Evolutionary conservation across 2,888 invertebrate genomes (phyloP).

Genomic region (Stratiomys singularior): DNA sequence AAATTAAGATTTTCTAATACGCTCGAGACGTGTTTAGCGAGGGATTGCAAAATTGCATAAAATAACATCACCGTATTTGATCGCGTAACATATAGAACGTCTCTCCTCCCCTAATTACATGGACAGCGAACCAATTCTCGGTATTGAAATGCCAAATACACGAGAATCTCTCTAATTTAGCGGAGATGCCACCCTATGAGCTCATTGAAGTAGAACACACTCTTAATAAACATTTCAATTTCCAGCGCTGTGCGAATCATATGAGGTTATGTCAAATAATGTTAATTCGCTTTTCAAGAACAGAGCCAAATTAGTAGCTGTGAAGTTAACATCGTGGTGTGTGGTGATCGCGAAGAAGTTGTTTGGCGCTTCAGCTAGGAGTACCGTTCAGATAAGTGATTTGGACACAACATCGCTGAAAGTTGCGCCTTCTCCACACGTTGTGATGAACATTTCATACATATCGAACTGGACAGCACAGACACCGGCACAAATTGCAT

Average conservation of each 20-base stretch:
- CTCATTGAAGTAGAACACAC: too few relatives aligned
- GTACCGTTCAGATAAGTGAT: not conserved
- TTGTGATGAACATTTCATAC: constrained; percentile 22
- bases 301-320: constrained; percentile 2
- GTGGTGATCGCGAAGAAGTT: not conserved
- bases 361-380: not conserved
- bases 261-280: constrained; percentile 27
- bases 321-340: not conserved
- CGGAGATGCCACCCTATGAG: too few relatives aligned
- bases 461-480: not conserved
- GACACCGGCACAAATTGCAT: constrained; percentile 16
- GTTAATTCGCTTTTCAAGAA: constrained; percentile 20
- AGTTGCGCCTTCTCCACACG: not conserved
- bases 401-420: not conserved
- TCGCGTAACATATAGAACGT: too few relatives aligned
- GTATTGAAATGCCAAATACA: too few relatives aligned
- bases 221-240: not conserved
- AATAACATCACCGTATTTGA: too few relatives aligned
- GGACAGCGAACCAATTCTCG: too few relatives aligned
- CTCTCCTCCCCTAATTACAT: too few relatives aligned
- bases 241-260: not conserved
- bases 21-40: too few relatives aligned
- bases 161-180: too few relatives aligned
- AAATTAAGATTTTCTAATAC: too few relatives aligned
- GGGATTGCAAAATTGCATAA: too few relatives aligned